A percentile compares a stretch with the other conserved stretches of the same genome.
phyloP scores from a whole-genome alignment of 2,113 vertebrate genomes.

The Stegastes partitus region DNA sequence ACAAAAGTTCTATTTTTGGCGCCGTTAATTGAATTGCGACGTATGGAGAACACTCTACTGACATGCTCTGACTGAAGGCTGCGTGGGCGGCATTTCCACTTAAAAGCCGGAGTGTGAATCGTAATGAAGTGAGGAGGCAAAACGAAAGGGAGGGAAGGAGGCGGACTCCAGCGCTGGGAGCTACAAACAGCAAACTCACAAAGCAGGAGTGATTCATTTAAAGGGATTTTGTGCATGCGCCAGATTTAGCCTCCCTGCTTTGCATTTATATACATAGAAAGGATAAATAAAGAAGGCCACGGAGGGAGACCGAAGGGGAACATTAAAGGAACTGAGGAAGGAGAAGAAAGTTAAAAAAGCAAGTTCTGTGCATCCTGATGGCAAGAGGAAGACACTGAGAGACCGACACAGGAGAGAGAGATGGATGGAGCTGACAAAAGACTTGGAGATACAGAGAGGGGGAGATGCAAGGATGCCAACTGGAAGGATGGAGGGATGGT shows the following conservation, averaged over 20 bases:
- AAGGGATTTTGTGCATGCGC: conserved; percentile 68
- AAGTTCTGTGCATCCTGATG: conserved; percentile 15
- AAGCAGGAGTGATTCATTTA: conserved; percentile 75
- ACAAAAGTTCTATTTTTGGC: conserved; percentile 74
- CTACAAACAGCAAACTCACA: conserved; percentile 63
- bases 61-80: conserved; percentile 69
- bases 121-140: conserved; percentile 75
- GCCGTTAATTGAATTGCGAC: conserved; percentile 60
- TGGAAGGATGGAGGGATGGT: conserved; percentile 45
- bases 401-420: neutral
- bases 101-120: conserved; percentile 76
- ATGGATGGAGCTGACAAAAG: conserved; percentile 14
- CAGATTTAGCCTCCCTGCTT: conserved; percentile 67
- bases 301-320: neutral
- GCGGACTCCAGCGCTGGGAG: conserved; percentile 49
- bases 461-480: conserved; percentile 45
- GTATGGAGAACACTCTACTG: conserved; percentile 68
- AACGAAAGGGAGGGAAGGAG: conserved; percentile 24
- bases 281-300: conserved; percentile 57
- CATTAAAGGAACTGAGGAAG: conserved; percentile 12
- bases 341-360: conserved; percentile 1
- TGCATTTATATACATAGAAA: conserved; percentile 57
- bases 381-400: conserved; percentile 11
- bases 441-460: conserved; percentile 23
- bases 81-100: conserved; percentile 76